These are phyloP conservation scores for Cephus cinctus DNA, from an alignment of 1,140 invertebrate species.

Conservation along the genomic window DNA sequence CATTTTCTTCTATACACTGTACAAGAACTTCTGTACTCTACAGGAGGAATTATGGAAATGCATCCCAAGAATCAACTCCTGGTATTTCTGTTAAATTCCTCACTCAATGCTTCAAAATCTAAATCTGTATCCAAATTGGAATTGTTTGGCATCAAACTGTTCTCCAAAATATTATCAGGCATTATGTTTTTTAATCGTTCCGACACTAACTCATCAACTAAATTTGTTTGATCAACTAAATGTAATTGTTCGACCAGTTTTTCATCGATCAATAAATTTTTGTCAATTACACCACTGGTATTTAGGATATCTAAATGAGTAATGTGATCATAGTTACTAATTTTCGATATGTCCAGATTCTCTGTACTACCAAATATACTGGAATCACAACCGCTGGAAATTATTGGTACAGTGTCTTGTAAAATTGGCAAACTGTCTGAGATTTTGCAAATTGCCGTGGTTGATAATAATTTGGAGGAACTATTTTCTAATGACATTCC, in stretches of 20 bases:
- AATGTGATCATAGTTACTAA: constrained; percentile 45
- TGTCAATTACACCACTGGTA: constrained; percentile 45
- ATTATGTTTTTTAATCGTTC: constrained; percentile 49
- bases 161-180: constrained; percentile 45
- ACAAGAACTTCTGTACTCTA: no score
- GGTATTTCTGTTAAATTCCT: constrained; percentile 43
- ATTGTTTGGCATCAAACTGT: constrained; percentile 42
- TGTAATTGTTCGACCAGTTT: constrained; percentile 48
- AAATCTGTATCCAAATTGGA: constrained; percentile 38
- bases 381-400: constrained; percentile 26
- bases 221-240: constrained; percentile 43
- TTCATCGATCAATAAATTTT: constrained; percentile 48
- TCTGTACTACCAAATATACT: constrained; percentile 45
- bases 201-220: constrained; percentile 47
- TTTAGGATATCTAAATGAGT: constrained; percentile 45
- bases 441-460: constrained; percentile 22
- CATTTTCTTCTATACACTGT: no score
- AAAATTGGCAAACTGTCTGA: constrained; percentile 25
- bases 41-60: not conserved
- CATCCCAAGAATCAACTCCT: constrained; percentile 35
- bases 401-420: constrained; percentile 26
- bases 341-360: constrained; percentile 41
- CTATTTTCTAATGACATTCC: constrained; percentile 13
- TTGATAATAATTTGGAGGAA: constrained; percentile 19
- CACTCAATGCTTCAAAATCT: constrained; percentile 41